Evolutionary conservation across 1,140 invertebrate species (phyloP).

Genomic region (Drosophila nasuta): DNA sequence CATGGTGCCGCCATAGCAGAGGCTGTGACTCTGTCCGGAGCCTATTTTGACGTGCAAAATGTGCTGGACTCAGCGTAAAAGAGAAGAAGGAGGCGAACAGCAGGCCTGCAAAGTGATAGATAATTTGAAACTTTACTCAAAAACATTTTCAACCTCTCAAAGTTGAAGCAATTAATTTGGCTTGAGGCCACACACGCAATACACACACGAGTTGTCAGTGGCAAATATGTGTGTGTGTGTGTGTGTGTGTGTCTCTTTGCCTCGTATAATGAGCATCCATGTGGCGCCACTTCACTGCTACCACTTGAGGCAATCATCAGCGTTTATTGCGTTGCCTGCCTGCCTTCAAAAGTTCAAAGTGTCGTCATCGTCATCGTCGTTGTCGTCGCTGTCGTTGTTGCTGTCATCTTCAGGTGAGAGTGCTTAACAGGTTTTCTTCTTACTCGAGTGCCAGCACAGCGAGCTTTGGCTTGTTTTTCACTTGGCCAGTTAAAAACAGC

Average conservation of each 20-base stretch:
- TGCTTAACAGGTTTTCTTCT: conserved; percentile 17
- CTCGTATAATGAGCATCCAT: conserved; percentile 43
- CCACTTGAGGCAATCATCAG: conserved; percentile 38
- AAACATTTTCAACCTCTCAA: conserved; percentile 30
- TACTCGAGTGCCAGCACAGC: not conserved
- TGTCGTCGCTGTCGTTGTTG: too few species aligned
- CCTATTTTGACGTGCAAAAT: conserved; percentile 84
- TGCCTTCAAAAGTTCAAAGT: conserved; percentile 13
- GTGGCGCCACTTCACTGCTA: conserved; percentile 18
- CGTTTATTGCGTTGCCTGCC: conserved; percentile 2
- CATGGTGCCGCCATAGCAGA: conserved; percentile 85
- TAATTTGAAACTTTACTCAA: conserved; percentile 38
- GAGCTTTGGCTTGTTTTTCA: conserved; percentile 25
- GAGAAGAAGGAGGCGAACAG: conserved; percentile 13
- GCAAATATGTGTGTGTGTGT: conserved; percentile 22
- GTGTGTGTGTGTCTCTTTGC: conserved; percentile 1
- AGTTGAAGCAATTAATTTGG: conserved; percentile 64
- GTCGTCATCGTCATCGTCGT: conserved; percentile 5
- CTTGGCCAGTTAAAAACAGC: conserved; percentile 33
- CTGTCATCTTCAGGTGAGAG: conserved; percentile 8
- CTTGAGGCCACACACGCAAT: conserved; percentile 3
- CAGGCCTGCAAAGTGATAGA: conserved; percentile 52
- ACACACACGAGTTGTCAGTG: not conserved
- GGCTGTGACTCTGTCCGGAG: conserved; percentile 85
- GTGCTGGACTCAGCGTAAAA: conserved; percentile 57